Percentiles rank a stretch among this genome's conserved stretches.
Evolutionary conservation across 2,797 vertebrate species (phyloP).

Genomic region (Pogoniulus pusillus): DNA sequence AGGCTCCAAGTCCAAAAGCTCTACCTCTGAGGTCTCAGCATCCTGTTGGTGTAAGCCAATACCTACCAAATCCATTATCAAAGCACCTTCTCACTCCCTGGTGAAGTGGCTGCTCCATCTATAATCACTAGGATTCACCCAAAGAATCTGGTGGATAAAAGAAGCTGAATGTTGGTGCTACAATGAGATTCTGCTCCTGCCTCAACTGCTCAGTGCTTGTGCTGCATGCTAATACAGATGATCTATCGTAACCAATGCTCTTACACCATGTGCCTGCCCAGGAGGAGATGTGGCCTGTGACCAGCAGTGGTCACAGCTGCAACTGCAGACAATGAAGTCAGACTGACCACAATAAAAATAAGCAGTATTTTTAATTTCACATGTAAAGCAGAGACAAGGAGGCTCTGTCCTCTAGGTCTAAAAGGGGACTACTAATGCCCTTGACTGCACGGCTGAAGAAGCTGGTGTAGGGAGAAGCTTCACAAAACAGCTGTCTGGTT

Average conservation of each 20-base stretch:
- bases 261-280: background rate
- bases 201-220: background rate
- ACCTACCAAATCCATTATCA: background rate
- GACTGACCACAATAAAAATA: background rate
- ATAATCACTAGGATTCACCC: background rate
- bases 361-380: background rate
- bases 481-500: background rate
- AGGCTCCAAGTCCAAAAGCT: background rate
- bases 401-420: background rate
- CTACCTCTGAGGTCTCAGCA: background rate
- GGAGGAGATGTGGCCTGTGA: background rate
- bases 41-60: background rate
- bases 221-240: background rate
- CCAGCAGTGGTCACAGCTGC: background rate
- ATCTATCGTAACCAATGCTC: background rate
- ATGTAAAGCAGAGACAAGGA: background rate
- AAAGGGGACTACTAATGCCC: background rate
- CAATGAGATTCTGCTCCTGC: background rate
- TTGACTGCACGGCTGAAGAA: slow-evolving; percentile 1
- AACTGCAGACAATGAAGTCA: background rate
- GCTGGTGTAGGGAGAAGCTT: background rate
- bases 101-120: background rate
- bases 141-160: background rate
- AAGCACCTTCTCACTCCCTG: background rate
- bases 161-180: background rate